Evolutionary conservation across 2,888 invertebrate genomes (phyloP).

Genomic region (Venusia cambrica): DNA sequence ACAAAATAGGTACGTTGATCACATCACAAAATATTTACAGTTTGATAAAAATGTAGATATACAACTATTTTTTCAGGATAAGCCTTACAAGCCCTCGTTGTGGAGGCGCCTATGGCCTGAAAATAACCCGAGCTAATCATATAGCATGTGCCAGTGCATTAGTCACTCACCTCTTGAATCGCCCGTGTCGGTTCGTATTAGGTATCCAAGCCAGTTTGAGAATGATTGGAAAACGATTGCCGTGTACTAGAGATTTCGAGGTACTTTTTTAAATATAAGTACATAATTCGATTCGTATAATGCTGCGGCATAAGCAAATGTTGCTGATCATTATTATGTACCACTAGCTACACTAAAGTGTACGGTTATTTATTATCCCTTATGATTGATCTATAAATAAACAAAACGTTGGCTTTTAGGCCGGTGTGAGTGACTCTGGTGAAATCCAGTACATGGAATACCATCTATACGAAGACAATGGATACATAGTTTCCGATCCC

Average conservation of each 20-base stretch:
- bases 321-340: no score
- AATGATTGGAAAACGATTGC: slow-evolving; percentile 84
- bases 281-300: no score
- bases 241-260: slow-evolving; percentile 83
- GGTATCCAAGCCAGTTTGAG: slow-evolving; percentile 87
- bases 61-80: slow-evolving; percentile 36
- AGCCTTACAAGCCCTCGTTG: slow-evolving; percentile 46
- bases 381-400: slow-evolving; percentile 6
- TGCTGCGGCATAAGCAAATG: no score
- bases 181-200: slow-evolving; percentile 87
- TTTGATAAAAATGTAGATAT: neutral
- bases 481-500: slow-evolving; percentile 77
- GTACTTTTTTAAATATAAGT: slow-evolving; percentile 48
- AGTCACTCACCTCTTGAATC: slow-evolving; percentile 82
- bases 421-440: slow-evolving; percentile 82
- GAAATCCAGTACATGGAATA: slow-evolving; percentile 84
- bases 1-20: slow-evolving; percentile 76
- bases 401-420: slow-evolving; percentile 32
- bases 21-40: no score
- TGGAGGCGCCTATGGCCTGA: slow-evolving; percentile 85
- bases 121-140: slow-evolving; percentile 82
- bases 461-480: slow-evolving; percentile 77
- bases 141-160: slow-evolving; percentile 85
- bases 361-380: no score
- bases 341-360: no score